Conservation (phyloP, 2,797 vertebrate genomes). For the Coilia nasus region DNA sequence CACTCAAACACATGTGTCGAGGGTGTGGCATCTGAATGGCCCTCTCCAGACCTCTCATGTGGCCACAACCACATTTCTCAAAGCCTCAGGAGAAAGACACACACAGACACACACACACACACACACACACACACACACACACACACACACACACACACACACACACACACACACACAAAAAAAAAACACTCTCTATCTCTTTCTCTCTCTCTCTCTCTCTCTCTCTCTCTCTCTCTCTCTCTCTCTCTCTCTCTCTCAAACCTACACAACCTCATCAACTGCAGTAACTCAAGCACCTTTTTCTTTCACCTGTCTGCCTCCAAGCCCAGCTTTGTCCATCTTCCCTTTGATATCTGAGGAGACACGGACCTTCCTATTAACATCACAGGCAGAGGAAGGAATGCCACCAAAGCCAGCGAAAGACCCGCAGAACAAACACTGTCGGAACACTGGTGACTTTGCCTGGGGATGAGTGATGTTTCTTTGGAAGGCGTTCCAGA, state of each 20-base stretch:
- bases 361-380: neutral
- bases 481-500: too few relatives aligned
- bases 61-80: conserved; percentile 1
- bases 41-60: neutral
- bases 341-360: conserved; percentile 16
- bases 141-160: too few relatives aligned
- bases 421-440: neutral
- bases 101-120: too few relatives aligned
- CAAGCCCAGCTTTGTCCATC: conserved; percentile 9
- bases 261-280: neutral
- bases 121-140: too few relatives aligned
- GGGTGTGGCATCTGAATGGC: conserved; percentile 18
- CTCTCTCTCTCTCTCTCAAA: neutral
- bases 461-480: neutral
- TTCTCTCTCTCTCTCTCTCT: too few relatives aligned
- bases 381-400: conserved; percentile 4
- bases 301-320: conserved; percentile 4
- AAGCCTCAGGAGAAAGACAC: neutral
- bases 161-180: too few relatives aligned
- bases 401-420: neutral
- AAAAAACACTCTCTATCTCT: too few relatives aligned
- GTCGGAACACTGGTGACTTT: neutral
- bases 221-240: too few relatives aligned
- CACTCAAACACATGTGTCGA: conserved; percentile 9
- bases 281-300: conserved; percentile 14